Base-by-base conservation (phyloP, 2,113 vertebrate genomes). In the Seriola aureovittata region DNA sequence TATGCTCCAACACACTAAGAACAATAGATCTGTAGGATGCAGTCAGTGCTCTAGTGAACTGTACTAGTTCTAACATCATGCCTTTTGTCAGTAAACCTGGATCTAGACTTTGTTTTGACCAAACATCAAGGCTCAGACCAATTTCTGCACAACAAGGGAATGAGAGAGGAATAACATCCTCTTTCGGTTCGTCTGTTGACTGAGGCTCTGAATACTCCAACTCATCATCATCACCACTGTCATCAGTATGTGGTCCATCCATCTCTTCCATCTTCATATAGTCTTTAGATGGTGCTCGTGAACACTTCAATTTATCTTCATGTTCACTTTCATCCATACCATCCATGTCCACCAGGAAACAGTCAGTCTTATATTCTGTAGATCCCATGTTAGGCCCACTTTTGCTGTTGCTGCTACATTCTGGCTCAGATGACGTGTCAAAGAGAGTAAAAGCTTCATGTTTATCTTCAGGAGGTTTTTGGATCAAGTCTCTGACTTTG, bases 121-220 rank as follows among this genome's bases (percentile, higher is more conserved):
- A 42, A 36, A 52, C 17, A 3, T 72, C 71, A 46, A 86, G 63
- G n/a, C 10, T 75, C 54, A 86, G 81, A 48, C 80, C 80, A 55
- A 86, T 79, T 79, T 48, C 46, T 60, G 79, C 44, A 65, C 79
- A 81, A 55, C 14, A 69, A 64, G 84, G 74, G 29, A 69, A 86
- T 4, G 8, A 58, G 32, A 21, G 8, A 4, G 42, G 57, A 23
- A 34, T 38, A 81, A 21, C 8, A 36, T 69, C 23, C 12, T 64
- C 73, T 48, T 52, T 62, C 25, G 62, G 12, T 58, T 75, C 58
- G 44, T 62, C 52, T 71, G 29, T 50, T 50, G 44, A 44, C 4
- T 34, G 12, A 57, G 11, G 3, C 10, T 23, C 25, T 63, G 69
- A 42, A 46, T 10, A 42, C 38, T 65, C 59, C 3, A 65, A 32